Evolutionary conservation across 2,797 vertebrate genomes (phyloP).

Genomic region (Enteromius radiatus): DNA sequence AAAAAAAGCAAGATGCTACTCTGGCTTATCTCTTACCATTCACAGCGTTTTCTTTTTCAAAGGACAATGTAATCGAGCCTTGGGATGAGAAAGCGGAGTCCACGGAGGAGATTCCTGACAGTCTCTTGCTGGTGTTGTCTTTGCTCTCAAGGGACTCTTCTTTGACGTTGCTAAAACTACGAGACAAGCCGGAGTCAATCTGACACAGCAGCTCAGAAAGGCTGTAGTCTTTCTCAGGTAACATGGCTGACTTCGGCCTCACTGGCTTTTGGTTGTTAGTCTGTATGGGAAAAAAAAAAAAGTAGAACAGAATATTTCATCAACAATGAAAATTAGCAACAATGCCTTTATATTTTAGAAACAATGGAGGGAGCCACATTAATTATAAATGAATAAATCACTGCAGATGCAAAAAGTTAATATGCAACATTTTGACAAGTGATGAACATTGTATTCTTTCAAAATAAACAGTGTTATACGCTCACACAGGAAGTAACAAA

Average conservation of each 20-base stretch:
- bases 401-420: background rate
- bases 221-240: conserved; percentile 90
- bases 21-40: conserved; percentile 76
- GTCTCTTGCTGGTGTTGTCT: conserved; percentile 86
- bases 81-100: conserved; percentile 98
- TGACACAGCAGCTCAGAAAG: conserved; percentile 92
- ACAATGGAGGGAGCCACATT: background rate
- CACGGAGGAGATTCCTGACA: conserved; percentile 95
- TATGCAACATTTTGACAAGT: background rate
- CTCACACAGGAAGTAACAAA: conserved; percentile 51
- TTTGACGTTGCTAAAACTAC: conserved; percentile 87
- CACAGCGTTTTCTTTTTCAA: conserved; percentile 88
- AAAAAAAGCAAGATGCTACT: background rate
- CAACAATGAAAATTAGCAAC: background rate
- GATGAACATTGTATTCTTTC: background rate
- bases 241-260: conserved; percentile 82
- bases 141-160: conserved; percentile 87
- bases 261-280: conserved; percentile 69
- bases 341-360: background rate
- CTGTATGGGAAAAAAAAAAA: conserved; percentile 59
- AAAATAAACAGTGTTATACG: background rate
- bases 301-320: conserved; percentile 5
- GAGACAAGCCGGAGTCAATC: conserved; percentile 91
- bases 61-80: conserved; percentile 92
- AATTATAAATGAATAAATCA: background rate